Evolutionary conservation across 2,113 vertebrate species (phyloP).

Genomic region (Eonycteris spelaea): DNA sequence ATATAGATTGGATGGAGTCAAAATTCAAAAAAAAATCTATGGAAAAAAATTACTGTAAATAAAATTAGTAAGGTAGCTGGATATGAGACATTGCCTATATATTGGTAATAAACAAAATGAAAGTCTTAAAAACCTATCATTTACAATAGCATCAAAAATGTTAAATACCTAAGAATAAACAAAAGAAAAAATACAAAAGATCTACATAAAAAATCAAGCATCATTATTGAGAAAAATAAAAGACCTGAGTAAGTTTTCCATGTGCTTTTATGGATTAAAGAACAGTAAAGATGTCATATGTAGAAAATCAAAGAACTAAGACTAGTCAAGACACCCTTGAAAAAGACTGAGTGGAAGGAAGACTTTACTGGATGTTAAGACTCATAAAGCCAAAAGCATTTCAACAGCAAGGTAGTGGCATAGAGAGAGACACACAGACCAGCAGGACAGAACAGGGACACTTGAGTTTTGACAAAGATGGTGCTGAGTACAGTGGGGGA

Average conservation of each 20-base stretch:
- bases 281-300: background rate
- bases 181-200: background rate
- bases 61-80: background rate
- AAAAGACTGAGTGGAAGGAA: background rate
- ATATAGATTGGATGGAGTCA: background rate
- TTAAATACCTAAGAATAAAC: background rate
- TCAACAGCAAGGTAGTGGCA: background rate
- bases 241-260: background rate
- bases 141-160: background rate
- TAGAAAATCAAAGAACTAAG: background rate
- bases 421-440: background rate
- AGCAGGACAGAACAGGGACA: background rate
- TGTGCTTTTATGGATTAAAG: background rate
- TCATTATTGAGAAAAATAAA: background rate
- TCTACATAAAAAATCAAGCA: background rate
- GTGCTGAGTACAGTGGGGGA: fast-evolving
- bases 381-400: background rate
- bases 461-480: background rate
- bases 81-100: background rate
- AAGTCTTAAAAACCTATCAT: background rate
- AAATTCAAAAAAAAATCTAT: background rate
- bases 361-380: background rate
- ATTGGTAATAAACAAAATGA: background rate
- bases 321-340: background rate
- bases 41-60: background rate